Evolutionary conservation across 1,140 invertebrate genomes (phyloP).

Genomic region (Drosophila orena): DNA sequence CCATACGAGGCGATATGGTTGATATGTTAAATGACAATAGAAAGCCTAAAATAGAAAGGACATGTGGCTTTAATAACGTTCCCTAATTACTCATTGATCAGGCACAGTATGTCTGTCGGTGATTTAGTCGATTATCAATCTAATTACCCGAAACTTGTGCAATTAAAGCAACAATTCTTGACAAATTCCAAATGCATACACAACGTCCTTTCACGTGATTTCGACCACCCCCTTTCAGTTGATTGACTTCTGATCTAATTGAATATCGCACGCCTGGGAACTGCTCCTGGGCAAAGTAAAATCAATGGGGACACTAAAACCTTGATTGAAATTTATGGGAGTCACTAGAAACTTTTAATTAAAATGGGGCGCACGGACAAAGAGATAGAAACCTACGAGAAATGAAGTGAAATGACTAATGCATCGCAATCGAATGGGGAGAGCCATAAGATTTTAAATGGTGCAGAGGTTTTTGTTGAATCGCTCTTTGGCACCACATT

Average conservation of each 20-base stretch:
- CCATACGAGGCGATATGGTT: conserved; percentile 23
- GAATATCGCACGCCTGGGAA: conserved; percentile 52
- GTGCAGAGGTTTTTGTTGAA: neutral
- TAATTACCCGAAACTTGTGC: conserved; percentile 24
- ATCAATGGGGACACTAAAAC: conserved; percentile 50
- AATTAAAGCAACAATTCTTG: conserved; percentile 20
- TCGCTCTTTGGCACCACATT: neutral
- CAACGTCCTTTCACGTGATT: conserved; percentile 19
- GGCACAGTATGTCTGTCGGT: neutral
- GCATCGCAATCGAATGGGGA: conserved; percentile 2
- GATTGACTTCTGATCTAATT: conserved; percentile 61
- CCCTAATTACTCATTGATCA: conserved; percentile 20
- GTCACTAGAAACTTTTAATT: conserved; percentile 61
- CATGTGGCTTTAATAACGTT: conserved; percentile 10
- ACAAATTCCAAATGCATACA: conserved; percentile 21
- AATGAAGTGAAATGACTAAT: conserved; percentile 50
- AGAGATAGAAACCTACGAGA: conserved; percentile 6
- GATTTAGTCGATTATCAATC: conserved; percentile 28
- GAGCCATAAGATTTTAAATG: neutral
- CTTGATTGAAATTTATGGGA: conserved; percentile 61
- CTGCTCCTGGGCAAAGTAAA: conserved; percentile 44
- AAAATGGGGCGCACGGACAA: conserved; percentile 33
- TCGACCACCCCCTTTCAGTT: conserved; percentile 14
- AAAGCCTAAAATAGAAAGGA: conserved; percentile 9
- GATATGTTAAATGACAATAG: conserved; percentile 20